Percentiles rank a stretch among this genome's conserved stretches.
These are phyloP conservation scores for Stegastes partitus DNA, from an alignment of 2,113 vertebrate species.

Conservation along the genomic window DNA sequence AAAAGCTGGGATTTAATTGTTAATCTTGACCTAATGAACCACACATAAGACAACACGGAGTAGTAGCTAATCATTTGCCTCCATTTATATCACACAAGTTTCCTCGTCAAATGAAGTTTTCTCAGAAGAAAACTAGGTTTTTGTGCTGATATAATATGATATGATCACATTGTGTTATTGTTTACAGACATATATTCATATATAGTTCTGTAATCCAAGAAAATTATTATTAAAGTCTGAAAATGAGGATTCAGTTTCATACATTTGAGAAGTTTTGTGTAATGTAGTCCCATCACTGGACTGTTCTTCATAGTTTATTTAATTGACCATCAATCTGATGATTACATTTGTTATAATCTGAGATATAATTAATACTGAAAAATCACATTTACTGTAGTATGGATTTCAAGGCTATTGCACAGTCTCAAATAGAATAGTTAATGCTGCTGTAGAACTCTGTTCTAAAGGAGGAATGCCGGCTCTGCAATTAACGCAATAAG, in stretches of 20 bases:
- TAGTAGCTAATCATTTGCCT: slow-evolving; percentile 17
- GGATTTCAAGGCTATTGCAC: background rate
- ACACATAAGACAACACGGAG: slow-evolving; percentile 9
- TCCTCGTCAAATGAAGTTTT: background rate
- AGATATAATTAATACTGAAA: background rate
- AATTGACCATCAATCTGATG: background rate
- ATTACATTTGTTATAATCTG: background rate
- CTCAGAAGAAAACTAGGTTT: slow-evolving; percentile 12
- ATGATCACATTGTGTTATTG: background rate
- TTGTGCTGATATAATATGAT: background rate
- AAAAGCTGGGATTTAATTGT: background rate
- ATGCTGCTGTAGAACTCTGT: background rate
- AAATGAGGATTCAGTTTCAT: background rate
- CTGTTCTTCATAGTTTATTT: background rate
- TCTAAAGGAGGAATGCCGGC: background rate
- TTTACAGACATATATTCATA: background rate
- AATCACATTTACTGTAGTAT: background rate
- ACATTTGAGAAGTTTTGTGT: background rate
- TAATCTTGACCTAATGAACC: slow-evolving; percentile 15
- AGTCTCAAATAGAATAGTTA: background rate
- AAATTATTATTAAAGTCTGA: background rate
- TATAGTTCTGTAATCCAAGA: background rate
- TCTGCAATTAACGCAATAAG: background rate
- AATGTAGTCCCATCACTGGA: background rate
- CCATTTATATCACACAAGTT: background rate